These are phyloP conservation scores for Hycleus phaleratus DNA, from an alignment of 1,140 invertebrate species.

Conservation along the genomic window DNA sequence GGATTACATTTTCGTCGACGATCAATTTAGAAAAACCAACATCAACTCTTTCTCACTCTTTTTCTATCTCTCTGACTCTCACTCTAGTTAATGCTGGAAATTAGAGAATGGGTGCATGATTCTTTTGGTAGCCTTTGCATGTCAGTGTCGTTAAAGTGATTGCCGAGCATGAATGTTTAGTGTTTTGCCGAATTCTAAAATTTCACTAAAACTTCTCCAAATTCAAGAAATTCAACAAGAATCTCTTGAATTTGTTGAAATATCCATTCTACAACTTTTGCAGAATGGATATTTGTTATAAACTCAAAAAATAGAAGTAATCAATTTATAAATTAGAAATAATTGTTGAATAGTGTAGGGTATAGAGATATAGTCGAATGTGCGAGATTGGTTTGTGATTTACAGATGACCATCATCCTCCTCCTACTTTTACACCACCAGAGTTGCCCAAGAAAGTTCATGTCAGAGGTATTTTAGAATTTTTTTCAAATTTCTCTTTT, in stretches of 20 bases:
- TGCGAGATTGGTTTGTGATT: conserved; percentile 57
- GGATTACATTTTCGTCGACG: conserved; percentile 7
- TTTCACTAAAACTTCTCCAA: too few species aligned
- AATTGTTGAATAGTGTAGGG: conserved; percentile 3
- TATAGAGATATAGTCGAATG: conserved; percentile 26
- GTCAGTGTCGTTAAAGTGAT: background rate
- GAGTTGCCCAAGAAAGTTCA: conserved; percentile 95
- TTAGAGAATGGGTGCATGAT: conserved; percentile 1
- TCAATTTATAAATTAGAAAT: background rate
- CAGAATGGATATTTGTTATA: too few species aligned
- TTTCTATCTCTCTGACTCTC: conserved; percentile 1
- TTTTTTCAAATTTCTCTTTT: background rate
- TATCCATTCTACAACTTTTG: too few species aligned
- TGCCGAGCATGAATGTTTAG: too few species aligned
- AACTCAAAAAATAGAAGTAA: too few species aligned
- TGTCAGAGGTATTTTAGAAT: conserved; percentile 70
- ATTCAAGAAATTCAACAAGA: too few species aligned
- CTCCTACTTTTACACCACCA: conserved; percentile 91
- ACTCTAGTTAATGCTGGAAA: background rate
- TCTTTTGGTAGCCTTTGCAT: conserved; percentile 6
- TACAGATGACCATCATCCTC: conserved; percentile 90
- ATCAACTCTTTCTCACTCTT: conserved; percentile 10
- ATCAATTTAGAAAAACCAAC: background rate
- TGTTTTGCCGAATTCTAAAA: too few species aligned
- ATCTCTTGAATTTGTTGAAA: too few species aligned